phyloP scores from a whole-genome alignment of 2,888 invertebrate genomes.

The Plusia festucae region DNA sequence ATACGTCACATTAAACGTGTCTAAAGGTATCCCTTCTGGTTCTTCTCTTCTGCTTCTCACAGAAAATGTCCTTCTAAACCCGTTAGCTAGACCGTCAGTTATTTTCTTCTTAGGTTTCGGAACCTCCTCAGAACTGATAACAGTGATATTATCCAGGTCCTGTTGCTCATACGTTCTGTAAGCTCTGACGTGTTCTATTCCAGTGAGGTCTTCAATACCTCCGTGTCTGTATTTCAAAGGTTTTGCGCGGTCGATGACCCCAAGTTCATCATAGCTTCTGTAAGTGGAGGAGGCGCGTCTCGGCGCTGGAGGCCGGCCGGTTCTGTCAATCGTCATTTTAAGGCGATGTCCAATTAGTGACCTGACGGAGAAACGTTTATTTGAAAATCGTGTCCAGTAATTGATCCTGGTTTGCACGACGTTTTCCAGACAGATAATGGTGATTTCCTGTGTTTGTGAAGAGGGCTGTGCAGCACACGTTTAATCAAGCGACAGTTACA shows the following conservation, averaged over 20 bases:
- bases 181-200: conserved; percentile 73
- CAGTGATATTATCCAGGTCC: conserved; percentile 83
- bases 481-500: conserved; percentile 44
- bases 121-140: conserved; percentile 85
- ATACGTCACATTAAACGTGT: conserved; percentile 78
- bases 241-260: conserved; percentile 77
- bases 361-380: conserved; percentile 78
- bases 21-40: conserved; percentile 81
- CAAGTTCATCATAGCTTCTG: conserved; percentile 86
- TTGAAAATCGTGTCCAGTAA: conserved; percentile 63
- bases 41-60: conserved; percentile 79
- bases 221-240: conserved; percentile 82
- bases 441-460: conserved; percentile 38
- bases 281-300: conserved; percentile 83
- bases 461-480: conserved; percentile 39
- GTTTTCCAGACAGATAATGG: conserved; percentile 31
- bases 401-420: conserved; percentile 73
- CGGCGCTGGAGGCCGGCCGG: conserved; percentile 83
- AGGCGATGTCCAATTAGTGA: conserved; percentile 64
- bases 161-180: conserved; percentile 74
- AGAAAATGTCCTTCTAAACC: conserved; percentile 84
- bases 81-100: conserved; percentile 83
- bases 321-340: conserved; percentile 85
- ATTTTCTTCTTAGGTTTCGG: conserved; percentile 79
- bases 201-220: conserved; percentile 82